Evolutionary conservation across 2,113 vertebrate species (phyloP).

Genomic region (Neotoma lepida): DNA sequence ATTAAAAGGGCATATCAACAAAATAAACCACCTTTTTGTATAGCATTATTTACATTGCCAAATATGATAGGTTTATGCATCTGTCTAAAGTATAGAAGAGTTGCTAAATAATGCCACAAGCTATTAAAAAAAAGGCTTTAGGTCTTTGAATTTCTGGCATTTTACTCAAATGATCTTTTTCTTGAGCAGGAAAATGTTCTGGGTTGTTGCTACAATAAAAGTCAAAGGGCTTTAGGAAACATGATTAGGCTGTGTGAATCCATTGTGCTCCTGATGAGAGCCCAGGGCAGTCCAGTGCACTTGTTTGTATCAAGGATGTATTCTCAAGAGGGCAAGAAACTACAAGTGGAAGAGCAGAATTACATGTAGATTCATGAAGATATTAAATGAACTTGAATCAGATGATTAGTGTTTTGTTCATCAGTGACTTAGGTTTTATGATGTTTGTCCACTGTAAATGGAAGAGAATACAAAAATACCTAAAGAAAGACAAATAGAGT

Average conservation of each 20-base stretch:
- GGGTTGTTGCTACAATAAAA: background rate
- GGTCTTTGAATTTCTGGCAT: constrained; percentile 12
- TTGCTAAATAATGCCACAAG: constrained; percentile 34
- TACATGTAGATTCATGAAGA: background rate
- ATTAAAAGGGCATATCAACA: constrained; percentile 49
- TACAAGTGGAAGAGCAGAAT: background rate
- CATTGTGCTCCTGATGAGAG: background rate
- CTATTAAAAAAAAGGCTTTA: background rate
- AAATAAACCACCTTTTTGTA: constrained; percentile 43
- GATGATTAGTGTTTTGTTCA: background rate
- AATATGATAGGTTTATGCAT: constrained; percentile 17
- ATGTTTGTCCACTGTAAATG: constrained; percentile 15
- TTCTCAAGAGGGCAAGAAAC: background rate
- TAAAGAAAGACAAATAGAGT: constrained; percentile 22
- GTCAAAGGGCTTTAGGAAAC: background rate
- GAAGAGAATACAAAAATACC: background rate
- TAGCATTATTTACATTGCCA: constrained; percentile 41
- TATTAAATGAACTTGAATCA: background rate
- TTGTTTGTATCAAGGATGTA: background rate
- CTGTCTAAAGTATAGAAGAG: constrained; percentile 5
- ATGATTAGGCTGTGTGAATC: background rate
- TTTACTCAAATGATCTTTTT: constrained; percentile 45
- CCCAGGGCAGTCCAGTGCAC: background rate
- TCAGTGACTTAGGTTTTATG: background rate
- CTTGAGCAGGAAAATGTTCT: background rate